Conservation (phyloP, 2,888 invertebrate genomes). For the Calliopum simillimum region DNA sequence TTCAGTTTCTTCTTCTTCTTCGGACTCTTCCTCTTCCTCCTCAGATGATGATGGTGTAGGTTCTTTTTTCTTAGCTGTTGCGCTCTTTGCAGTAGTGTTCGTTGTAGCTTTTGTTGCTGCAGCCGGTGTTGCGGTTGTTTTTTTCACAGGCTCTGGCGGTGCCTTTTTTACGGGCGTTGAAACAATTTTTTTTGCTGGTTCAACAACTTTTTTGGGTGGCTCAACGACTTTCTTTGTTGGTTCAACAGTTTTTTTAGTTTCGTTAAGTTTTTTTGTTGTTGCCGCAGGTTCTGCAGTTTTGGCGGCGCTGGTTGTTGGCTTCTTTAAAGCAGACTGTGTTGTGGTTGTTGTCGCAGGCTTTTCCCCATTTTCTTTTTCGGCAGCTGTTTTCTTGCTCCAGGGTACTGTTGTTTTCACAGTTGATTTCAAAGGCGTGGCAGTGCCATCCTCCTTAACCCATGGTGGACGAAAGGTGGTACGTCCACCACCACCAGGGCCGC, state of each 20-base stretch:
- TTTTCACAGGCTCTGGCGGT: constrained; percentile 36
- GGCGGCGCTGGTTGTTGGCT: constrained; percentile 29
- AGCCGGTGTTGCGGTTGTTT: constrained; percentile 37
- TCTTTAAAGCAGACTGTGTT: constrained; percentile 36
- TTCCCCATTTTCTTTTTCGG: constrained; percentile 51
- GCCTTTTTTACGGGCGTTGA: constrained; percentile 47
- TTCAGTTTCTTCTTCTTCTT: constrained; percentile 46
- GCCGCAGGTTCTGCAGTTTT: constrained; percentile 31
- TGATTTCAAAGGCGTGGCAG: constrained; percentile 63
- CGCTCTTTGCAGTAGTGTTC: constrained; percentile 24
- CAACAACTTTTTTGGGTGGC: constrained; percentile 43
- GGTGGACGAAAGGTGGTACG: constrained; percentile 77
- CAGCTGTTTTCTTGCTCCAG: constrained; percentile 67
- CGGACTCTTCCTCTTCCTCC: constrained; percentile 44
- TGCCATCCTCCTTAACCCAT: constrained; percentile 73
- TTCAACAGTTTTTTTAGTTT: constrained; percentile 59
- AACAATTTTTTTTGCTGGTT: constrained; percentile 47
- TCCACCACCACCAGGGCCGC: constrained; percentile 61
- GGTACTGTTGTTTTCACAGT: constrained; percentile 67
- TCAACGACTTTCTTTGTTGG: constrained; percentile 51
- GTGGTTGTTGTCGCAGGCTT: constrained; percentile 36
- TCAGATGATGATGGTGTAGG: constrained; percentile 59
- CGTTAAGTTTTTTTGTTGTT: constrained; percentile 50
- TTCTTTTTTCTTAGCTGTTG: constrained; percentile 58
- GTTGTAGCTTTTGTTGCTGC: constrained; percentile 33